A percentile compares a stretch with the other conserved stretches of the same genome.
Evolutionary conservation across 2,888 invertebrate species (phyloP).

Genomic region (Syrphus vitripennis): DNA sequence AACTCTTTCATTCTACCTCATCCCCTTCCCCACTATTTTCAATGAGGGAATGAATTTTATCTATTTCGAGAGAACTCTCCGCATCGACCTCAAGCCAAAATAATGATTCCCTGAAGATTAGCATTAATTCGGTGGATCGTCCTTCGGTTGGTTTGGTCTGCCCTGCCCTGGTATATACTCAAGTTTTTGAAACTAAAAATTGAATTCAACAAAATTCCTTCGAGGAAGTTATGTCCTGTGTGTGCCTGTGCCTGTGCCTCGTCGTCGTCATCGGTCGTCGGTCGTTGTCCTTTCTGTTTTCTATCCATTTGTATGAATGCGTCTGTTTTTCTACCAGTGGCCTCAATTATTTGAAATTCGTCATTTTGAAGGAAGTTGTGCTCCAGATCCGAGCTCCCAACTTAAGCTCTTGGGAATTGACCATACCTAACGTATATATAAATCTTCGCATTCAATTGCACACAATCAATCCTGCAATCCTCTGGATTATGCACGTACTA

Average conservation of each 20-base stretch:
- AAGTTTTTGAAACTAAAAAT: constrained; percentile 54
- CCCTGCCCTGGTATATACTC: neutral
- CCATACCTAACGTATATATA: neutral
- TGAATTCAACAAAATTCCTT: constrained; percentile 54
- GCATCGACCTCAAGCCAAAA: constrained; percentile 44
- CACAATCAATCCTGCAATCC: constrained; percentile 58
- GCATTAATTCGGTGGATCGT: constrained; percentile 56
- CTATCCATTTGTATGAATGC: constrained; percentile 1
- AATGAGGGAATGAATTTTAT: constrained; percentile 17
- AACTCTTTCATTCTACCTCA: neutral
- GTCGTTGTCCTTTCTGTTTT: constrained; percentile 10
- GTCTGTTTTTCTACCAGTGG: constrained; percentile 29
- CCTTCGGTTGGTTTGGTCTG: neutral
- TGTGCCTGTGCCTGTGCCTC: neutral
- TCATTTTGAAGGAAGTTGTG: neutral
- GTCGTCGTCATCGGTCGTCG: too few species aligned
- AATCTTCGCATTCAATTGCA: constrained; percentile 38
- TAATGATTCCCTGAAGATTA: constrained; percentile 62
- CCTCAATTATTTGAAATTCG: constrained; percentile 48
- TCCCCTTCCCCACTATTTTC: neutral
- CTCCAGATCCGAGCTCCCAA: neutral
- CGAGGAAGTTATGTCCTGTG: constrained; percentile 26
- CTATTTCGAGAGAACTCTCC: neutral
- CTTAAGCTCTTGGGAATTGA: constrained; percentile 7
- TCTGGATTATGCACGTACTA: constrained; percentile 36